Percentiles rank a stretch among this genome's conserved stretches.
phyloP scores from a whole-genome alignment of 23 tunicate species.

The Styela clava region DNA sequence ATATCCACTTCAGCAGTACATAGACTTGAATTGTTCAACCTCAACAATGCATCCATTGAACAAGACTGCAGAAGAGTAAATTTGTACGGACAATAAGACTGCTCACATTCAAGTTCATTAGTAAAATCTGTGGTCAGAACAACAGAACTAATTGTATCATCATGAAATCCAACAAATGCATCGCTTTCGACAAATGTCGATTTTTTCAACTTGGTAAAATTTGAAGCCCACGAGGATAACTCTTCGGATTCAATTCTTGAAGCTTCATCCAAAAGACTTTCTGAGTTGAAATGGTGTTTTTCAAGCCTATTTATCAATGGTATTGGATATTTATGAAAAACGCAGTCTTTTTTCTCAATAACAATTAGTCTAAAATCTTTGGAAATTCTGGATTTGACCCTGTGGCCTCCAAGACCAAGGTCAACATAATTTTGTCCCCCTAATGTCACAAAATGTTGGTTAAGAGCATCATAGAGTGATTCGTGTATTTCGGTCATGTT shows the following conservation, averaged over 20 bases:
- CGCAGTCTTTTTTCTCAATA: conserved; percentile 49
- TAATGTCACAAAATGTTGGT: conserved; percentile 65
- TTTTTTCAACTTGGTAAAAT: background rate
- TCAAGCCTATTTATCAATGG: conserved; percentile 59
- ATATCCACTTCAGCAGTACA: background rate
- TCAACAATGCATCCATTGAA: background rate
- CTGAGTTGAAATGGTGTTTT: conserved; percentile 35
- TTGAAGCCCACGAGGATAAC: conserved; percentile 24
- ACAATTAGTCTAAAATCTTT: conserved; percentile 40
- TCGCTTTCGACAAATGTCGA: background rate
- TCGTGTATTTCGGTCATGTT: conserved; percentile 54
- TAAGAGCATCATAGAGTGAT: conserved; percentile 59
- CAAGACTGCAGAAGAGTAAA: background rate
- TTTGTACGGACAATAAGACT: background rate
- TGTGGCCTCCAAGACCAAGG: conserved; percentile 63
- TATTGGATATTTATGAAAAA: conserved; percentile 49
- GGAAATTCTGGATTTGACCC: conserved; percentile 62
- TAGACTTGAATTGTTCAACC: background rate
- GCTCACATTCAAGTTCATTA: background rate
- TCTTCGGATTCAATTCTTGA: background rate
- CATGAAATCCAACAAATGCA: conserved; percentile 54
- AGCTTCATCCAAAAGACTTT: conserved; percentile 17
- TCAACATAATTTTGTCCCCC: conserved; percentile 59
- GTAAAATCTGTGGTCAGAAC: conserved; percentile 14
- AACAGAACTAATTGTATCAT: conserved; percentile 51